These are phyloP conservation scores for Plagodis dolabraria DNA, from an alignment of 2,888 invertebrate species.

Conservation along the genomic window DNA sequence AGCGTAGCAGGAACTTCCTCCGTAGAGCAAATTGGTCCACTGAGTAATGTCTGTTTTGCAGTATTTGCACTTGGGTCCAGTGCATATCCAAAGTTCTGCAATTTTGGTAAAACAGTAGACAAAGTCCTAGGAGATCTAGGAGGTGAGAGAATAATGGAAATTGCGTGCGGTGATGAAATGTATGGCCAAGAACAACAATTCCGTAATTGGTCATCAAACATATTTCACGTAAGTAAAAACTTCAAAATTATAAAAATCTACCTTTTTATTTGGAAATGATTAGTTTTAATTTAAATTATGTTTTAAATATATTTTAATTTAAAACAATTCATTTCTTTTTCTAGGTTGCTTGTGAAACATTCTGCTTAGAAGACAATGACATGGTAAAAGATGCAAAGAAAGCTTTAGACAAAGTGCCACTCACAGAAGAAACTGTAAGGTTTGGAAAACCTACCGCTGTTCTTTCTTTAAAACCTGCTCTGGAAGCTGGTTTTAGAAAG, in stretches of 20 bases:
- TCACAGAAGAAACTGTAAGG: conserved; percentile 90
- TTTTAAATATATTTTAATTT: too few relatives aligned
- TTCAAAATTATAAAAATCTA: too few relatives aligned
- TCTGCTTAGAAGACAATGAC: conserved; percentile 95
- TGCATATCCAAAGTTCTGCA: conserved; percentile 98
- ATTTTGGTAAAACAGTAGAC: conserved; percentile 96
- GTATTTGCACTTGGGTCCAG: conserved; percentile 97
- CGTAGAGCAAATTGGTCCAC: conserved; percentile 93
- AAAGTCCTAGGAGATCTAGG: conserved; percentile 94
- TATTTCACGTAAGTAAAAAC: conserved; percentile 88
- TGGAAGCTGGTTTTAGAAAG: conserved; percentile 67
- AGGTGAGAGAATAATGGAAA: conserved; percentile 92
- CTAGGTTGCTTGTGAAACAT: conserved; percentile 95
- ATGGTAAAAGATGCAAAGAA: conserved; percentile 92
- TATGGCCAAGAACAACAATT: conserved; percentile 98
- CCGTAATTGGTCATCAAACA: conserved; percentile 93
- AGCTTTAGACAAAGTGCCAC: conserved; percentile 88
- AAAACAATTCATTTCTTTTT: conserved; percentile 8
- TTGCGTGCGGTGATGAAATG: conserved; percentile 96
- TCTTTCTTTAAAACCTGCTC: conserved; percentile 54
- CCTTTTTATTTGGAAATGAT: background rate
- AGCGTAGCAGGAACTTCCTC: conserved; percentile 89
- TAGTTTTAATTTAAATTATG: background rate
- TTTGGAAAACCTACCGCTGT: conserved; percentile 84
- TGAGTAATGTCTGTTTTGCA: conserved; percentile 96